Base-by-base conservation (phyloP, 2,888 invertebrate genomes). In the Boloria euphrosyne region DNA sequence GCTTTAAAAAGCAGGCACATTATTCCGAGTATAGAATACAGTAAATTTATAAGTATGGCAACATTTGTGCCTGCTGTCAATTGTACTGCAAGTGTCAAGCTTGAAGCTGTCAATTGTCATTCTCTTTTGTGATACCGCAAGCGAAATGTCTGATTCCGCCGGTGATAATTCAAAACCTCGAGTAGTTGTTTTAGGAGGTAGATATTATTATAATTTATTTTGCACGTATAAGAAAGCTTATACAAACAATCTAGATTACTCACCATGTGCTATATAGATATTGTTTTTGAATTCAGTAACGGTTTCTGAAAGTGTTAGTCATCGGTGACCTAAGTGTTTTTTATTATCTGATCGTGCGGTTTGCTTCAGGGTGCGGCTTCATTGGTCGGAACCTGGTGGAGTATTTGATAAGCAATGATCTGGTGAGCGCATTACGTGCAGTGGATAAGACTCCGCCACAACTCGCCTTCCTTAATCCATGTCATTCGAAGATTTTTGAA, bases 381-480 rank as follows among this genome's bases (percentile, higher is more conserved):
- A 96, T 98, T 83, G 98, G 98, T 73, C 94, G 98, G 79, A 96
- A 98, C 92, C 93, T 98, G 75, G 96, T 97, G 69, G 94, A 95
- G 70, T 96, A 96, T 89, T 93, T 98, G 80, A 92, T 98, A 74
- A 93, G 93, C 71, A 95, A 97, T 86, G 94, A 96, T 78, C 87
- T 97, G 77, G 96, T 95, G 70, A 95, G 95, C 78, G 93, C 93
- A 76, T 93, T 98, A 71, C 94, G 96, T 74, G 95, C 97, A 57
- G 97, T 97, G 66, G 98, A 98, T 90, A 98, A 98, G 90, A 97
- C 98, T 43, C 98, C 98, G 59, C 98, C 98, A 1, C 97, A 97
- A 86, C 95, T 97, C 78, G 98, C 98, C 2, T 98, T 98, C 96
- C 90, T 98, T 46, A 97, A 97, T 85, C 87, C 93, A 2, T 87